These are phyloP conservation scores for Sarcophaga peregrina DNA, from an alignment of 1,140 invertebrate genomes.

Conservation along the genomic window DNA sequence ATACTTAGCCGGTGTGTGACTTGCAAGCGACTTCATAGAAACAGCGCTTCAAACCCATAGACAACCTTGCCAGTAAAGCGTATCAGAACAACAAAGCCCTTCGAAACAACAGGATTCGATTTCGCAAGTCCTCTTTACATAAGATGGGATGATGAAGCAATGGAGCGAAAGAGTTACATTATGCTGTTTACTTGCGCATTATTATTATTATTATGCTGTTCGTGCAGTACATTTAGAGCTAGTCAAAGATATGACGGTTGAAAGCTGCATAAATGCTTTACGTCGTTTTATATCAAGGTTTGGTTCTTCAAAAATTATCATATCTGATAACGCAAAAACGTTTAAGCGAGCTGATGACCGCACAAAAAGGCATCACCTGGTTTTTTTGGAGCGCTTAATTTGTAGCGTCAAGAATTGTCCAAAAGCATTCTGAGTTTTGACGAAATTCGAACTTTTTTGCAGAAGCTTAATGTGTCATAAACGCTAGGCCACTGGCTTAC, in stretches of 20 bases:
- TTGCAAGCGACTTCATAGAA: not conserved
- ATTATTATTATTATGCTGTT: no score
- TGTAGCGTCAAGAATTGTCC: slow-evolving; percentile 35
- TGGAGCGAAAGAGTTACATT: not conserved
- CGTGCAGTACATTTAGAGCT: slow-evolving; percentile 14
- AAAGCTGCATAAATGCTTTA: slow-evolving; percentile 23
- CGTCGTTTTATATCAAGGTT: slow-evolving; percentile 14
- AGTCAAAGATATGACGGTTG: not conserved
- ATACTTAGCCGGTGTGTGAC: not conserved
- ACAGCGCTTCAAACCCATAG: not conserved
- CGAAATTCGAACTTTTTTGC: slow-evolving; percentile 1
- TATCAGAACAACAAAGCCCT: not conserved
- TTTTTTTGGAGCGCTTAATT: slow-evolving; percentile 37
- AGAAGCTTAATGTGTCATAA: slow-evolving; percentile 8
- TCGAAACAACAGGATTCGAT: slow-evolving; percentile 5
- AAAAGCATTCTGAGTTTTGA: slow-evolving; percentile 23
- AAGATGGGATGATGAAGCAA: not conserved
- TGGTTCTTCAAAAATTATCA: not conserved
- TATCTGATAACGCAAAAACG: slow-evolving; percentile 32
- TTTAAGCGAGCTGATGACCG: slow-evolving; percentile 28
- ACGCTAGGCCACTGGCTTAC: slow-evolving; percentile 27
- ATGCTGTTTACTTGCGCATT: slow-evolving; percentile 20
- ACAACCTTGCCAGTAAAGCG: not conserved
- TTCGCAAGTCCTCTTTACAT: slow-evolving; percentile 18
- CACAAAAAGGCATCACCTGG: slow-evolving; percentile 17